Base-by-base conservation (phyloP, 1,140 invertebrate genomes). In the Leguminivora glycinivorella region DNA sequence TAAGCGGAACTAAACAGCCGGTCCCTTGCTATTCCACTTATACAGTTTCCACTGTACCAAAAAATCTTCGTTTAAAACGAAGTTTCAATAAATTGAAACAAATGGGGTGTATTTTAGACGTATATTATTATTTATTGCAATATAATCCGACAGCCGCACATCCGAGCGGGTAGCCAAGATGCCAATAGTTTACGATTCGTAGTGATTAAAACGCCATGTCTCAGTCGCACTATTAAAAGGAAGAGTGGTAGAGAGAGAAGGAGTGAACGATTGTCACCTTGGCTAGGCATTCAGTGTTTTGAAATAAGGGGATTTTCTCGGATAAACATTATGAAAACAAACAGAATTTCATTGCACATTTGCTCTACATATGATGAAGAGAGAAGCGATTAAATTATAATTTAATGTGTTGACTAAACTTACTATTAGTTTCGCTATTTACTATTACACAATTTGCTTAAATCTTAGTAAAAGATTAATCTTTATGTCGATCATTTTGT, bases 401-500 rank as follows among this genome's bases (percentile, higher is more conserved):
- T 22, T 52, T 4, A 52, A 52, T 52, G 47, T 52, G 17, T 10
- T n/a, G n/a, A 78, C 78, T 83, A 81, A 76, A 6, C 0, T 9
- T 52, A 69, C 72, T 73, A 70, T 75, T 69, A 76, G 71, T 69
- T 78, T 75, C n/a, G n/a, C n/a, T n/a, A n/a, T n/a, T n/a, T n/a
- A n/a, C n/a, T n/a, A n/a, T n/a, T n/a, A n/a, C n/a, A n/a, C 26
- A 19, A 66, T 66, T 31, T 56, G 52, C 70, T 56, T 47, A 6
- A 17, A 7, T 52, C 19, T 19, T n/a, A n/a, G n/a, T n/a, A n/a
- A n/a, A n/a, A n/a, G n/a, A n/a, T n/a, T n/a, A n/a, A n/a, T n/a
- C n/a, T n/a, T n/a, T n/a, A n/a, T n/a, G n/a, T n/a, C n/a, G n/a
- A n/a, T n/a, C n/a, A n/a, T n/a, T n/a, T n/a, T n/a, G n/a, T n/a